phyloP scores from a whole-genome alignment of 2,797 vertebrate species.

The Acipenser oxyrinchus region DNA sequence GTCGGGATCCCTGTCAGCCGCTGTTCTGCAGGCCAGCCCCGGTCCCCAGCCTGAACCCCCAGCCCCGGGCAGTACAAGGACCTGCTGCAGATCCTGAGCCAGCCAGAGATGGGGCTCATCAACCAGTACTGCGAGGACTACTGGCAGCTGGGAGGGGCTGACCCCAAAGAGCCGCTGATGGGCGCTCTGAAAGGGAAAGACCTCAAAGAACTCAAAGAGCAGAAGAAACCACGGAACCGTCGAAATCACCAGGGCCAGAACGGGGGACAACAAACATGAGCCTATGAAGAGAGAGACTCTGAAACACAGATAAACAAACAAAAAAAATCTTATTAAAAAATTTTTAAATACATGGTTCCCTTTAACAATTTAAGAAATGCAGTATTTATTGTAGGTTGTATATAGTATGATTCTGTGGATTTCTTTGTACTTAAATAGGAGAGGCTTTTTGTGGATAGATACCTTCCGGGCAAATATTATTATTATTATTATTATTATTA shows the following conservation, averaged over 20 bases:
- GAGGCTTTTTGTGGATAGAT: conserved; percentile 70
- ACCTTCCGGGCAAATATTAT: conserved; percentile 67
- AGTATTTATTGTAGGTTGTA: conserved; percentile 94
- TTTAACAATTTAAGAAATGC: conserved; percentile 51
- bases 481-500: conserved; percentile 60
- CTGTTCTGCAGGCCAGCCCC: conserved; percentile 31
- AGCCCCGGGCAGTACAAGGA: conserved; percentile 83
- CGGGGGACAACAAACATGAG: conserved; percentile 80
- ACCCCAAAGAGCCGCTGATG: conserved; percentile 59
- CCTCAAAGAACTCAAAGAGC: conserved; percentile 87
- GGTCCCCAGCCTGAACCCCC: conserved; percentile 47
- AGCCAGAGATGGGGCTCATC: conserved; percentile 94
- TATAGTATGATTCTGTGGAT: conserved; percentile 72
- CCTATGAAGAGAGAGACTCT: conserved; percentile 31
- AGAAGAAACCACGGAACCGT: conserved; percentile 91
- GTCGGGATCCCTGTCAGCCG: conserved; percentile 30
- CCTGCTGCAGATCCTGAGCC: conserved; percentile 89
- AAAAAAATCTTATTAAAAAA: conserved; percentile 31
- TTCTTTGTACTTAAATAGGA: conserved; percentile 68
- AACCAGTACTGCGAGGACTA: conserved; percentile 98
- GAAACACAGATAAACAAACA: conserved; percentile 30
- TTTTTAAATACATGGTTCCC: conserved; percentile 39
- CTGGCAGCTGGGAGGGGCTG: conserved; percentile 78
- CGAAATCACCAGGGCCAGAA: conserved; percentile 77
- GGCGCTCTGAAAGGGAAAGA: conserved; percentile 64